A percentile compares a stretch with the other conserved stretches of the same genome.
These are phyloP conservation scores for Squalus acanthias DNA, from an alignment of 2,797 vertebrate species.

Conservation along the genomic window DNA sequence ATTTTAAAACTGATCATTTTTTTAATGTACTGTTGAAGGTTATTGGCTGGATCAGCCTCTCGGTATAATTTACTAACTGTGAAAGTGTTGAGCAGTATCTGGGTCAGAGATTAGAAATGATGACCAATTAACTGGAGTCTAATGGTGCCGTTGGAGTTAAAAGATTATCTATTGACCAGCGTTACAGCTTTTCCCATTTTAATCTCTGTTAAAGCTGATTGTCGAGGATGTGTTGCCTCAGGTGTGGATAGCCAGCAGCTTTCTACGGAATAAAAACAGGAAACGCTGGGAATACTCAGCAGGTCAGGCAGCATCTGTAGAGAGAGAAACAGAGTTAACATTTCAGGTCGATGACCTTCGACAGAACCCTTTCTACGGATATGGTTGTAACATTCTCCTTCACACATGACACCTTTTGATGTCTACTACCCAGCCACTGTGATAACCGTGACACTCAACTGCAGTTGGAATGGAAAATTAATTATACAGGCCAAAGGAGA, in stretches of 20 bases:
- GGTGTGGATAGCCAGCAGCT: neutral
- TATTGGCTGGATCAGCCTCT: neutral
- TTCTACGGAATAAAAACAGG: no score
- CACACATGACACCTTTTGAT: neutral
- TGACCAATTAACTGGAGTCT: neutral
- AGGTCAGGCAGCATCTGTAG: no score
- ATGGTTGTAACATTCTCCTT: neutral
- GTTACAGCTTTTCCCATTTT: neutral
- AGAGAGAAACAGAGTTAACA: no score
- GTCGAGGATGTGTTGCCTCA: no score
- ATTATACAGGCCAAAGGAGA: neutral
- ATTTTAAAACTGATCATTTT: neutral
- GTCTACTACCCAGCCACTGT: neutral
- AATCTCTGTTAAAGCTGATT: conserved; percentile 4
- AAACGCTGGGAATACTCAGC: no score
- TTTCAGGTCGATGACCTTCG: no score
- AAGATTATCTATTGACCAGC: neutral
- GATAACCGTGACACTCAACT: neutral
- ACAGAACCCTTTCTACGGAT: neutral
- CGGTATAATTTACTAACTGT: neutral
- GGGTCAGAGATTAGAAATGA: neutral
- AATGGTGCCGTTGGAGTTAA: neutral
- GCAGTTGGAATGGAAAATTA: neutral
- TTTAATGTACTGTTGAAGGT: neutral
- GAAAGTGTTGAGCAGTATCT: conserved; percentile 11